Evolutionary conservation across 2,888 invertebrate genomes (phyloP).

Genomic region (Chorisops tibialis): DNA sequence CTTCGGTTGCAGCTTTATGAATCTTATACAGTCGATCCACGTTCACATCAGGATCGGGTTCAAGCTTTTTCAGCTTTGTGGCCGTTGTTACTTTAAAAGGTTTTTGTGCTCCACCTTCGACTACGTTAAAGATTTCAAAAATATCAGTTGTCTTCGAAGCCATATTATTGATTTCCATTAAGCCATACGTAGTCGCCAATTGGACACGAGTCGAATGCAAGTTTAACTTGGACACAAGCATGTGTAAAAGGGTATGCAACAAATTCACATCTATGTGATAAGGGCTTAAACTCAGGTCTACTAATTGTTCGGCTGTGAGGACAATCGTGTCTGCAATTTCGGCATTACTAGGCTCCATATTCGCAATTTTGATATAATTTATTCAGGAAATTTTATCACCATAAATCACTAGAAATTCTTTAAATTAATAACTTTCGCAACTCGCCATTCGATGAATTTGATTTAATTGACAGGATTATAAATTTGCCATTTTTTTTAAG

Average conservation of each 20-base stretch:
- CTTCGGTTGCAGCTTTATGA: neutral
- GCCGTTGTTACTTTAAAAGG: neutral
- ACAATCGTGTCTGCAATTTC: neutral
- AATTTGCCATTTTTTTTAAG: too few species aligned
- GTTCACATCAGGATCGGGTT: neutral
- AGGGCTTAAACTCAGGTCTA: slow-evolving; percentile 16
- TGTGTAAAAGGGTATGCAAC: neutral
- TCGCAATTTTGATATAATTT: neutral
- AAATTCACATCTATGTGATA: slow-evolving; percentile 16
- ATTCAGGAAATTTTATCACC: neutral
- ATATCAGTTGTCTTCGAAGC: neutral
- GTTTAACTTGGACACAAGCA: slow-evolving; percentile 9
- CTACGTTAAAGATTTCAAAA: slow-evolving; percentile 1
- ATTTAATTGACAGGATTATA: too few species aligned
- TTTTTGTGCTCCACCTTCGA: slow-evolving; percentile 4
- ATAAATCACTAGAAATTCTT: too few species aligned
- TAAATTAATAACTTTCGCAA: too few species aligned
- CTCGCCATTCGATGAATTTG: too few species aligned
- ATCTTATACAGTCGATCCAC: slow-evolving; percentile 3
- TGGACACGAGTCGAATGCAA: slow-evolving; percentile 2
- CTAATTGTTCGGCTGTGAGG: slow-evolving; percentile 4
- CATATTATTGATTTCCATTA: slow-evolving; percentile 2
- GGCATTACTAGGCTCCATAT: neutral
- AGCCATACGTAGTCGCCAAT: neutral
- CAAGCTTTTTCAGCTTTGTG: slow-evolving; percentile 3